A percentile compares a stretch with the other conserved stretches of the same genome.
phyloP scores from a whole-genome alignment of 2,888 invertebrate genomes.

The Diplazon laetatorius region DNA sequence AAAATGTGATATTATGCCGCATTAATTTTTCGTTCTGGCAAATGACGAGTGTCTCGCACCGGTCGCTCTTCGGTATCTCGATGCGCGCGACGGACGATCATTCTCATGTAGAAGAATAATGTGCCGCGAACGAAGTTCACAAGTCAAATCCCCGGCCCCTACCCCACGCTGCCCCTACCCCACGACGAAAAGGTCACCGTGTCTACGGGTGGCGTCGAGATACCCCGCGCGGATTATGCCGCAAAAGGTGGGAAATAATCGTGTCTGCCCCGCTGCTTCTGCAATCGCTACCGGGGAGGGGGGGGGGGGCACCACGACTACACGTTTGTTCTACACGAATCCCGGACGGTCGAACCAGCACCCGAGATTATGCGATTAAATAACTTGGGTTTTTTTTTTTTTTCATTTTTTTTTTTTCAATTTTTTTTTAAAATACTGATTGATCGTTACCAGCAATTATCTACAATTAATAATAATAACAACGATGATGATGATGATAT shows the following conservation, averaged over 20 bases:
- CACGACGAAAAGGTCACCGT: constrained; percentile 59
- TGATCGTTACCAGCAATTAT: constrained; percentile 36
- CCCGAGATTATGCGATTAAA: constrained; percentile 48
- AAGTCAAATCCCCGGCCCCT: constrained; percentile 61
- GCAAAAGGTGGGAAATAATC: constrained; percentile 58
- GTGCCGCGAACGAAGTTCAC: constrained; percentile 55
- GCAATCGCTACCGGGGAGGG: too few relatives aligned
- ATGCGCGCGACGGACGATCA: constrained; percentile 26
- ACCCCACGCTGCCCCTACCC: constrained; percentile 40
- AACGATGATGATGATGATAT: too few relatives aligned
- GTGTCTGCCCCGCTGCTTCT: constrained; percentile 32
- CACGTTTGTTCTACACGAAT: constrained; percentile 20
- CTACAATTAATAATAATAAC: constrained; percentile 13
- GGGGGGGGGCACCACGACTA: too few relatives aligned
- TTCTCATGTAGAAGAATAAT: constrained; percentile 47
- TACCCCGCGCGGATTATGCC: constrained; percentile 18
- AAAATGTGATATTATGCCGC: too few relatives aligned
- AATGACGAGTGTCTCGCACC: too few relatives aligned
- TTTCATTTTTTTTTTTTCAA: too few relatives aligned
- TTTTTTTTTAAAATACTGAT: constrained; percentile 20
- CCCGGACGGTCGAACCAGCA: constrained; percentile 29
- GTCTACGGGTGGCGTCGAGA: too few relatives aligned
- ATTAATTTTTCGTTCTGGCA: too few relatives aligned
- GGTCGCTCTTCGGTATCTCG: too few relatives aligned
- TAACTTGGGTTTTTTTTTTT: too few relatives aligned